A percentile compares a stretch with the other conserved stretches of the same genome.
Evolutionary conservation across 1,140 invertebrate species (phyloP).

Genomic region (Contarinia nasturtii): DNA sequence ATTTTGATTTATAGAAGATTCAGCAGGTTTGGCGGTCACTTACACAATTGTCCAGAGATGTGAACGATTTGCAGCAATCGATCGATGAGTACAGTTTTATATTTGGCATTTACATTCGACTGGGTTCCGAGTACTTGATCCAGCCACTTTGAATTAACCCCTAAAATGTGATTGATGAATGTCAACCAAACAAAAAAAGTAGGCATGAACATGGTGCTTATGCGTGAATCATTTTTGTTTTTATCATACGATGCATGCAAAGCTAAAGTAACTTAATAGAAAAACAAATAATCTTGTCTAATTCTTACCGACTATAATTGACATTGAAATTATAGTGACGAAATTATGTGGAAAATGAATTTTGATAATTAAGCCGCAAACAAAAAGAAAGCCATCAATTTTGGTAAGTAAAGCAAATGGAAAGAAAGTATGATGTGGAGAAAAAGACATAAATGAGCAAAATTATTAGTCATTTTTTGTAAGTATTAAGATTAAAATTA

Average conservation of each 20-base stretch:
- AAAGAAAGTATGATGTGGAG: conserved; percentile 2
- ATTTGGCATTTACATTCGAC: conserved; percentile 23
- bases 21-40: too few species aligned
- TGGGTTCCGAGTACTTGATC: conserved; percentile 37
- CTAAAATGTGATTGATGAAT: conserved; percentile 25
- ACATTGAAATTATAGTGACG: neutral
- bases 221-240: too few species aligned
- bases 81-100: conserved; percentile 59
- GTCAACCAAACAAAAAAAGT: neutral
- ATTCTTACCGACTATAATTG: conserved; percentile 3
- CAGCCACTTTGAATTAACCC: conserved; percentile 51
- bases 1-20: neutral
- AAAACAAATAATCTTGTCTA: neutral
- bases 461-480: too few species aligned
- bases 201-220: neutral
- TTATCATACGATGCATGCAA: too few species aligned
- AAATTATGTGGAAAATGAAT: neutral
- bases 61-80: conserved; percentile 60
- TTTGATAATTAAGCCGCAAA: neutral
- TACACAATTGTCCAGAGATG: conserved; percentile 62
- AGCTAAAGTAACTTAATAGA: neutral
- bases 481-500: neutral
- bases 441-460: conserved; percentile 1
- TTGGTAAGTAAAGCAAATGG: conserved; percentile 7
- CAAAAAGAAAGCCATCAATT: too few species aligned